Base-by-base conservation (phyloP, 2,797 vertebrate genomes). In the Meriones psammophilus region DNA sequence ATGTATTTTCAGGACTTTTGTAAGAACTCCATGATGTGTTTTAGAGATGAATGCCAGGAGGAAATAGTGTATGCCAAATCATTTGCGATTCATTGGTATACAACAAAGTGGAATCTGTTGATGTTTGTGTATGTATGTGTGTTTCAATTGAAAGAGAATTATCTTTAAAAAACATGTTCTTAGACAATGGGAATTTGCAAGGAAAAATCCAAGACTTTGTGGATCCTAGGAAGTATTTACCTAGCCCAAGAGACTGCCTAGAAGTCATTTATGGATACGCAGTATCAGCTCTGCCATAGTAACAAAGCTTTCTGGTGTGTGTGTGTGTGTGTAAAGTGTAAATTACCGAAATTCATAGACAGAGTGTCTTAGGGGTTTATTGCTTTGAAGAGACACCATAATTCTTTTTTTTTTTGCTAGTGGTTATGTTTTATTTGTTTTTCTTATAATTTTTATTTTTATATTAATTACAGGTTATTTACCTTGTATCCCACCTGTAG, bases 141-240 rank as follows among this genome's bases (percentile, higher is more conserved):
- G 13, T 56, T 50, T 18, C 68, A 39, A 68, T 88, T 96, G 33
- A 87, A 95, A 96, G 36, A 42, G n/a, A 92, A 87, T 93, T 94
- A 91, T 85, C 76, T 91, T 88, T 88, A 36, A 88, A 91, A 92
- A 86, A 88, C 42, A 80, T 5, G 1, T 68, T 94, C 60, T 89
- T 20, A 93, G 88, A 95, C 50, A 94, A 66, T 87, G 69, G 64
- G 17, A 1, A 91, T 96, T 92, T 96, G 14, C 42, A 15, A 68
- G 60, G 81, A 68, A 74, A 92, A 90, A 60, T 8, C 8, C 14
- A 90, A 88, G 56, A 74, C 33, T 80, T 54, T 92, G 66, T 85
- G 50, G 69, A 30, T 90, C 17, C 73, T 22, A 85, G 77, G 56
- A 92, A 28, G 54, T 56, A 69, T 50, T 4, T 69, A 62, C 91